Conservation (phyloP, 2,797 vertebrate genomes). For the Setipinna tenuifilis region DNA sequence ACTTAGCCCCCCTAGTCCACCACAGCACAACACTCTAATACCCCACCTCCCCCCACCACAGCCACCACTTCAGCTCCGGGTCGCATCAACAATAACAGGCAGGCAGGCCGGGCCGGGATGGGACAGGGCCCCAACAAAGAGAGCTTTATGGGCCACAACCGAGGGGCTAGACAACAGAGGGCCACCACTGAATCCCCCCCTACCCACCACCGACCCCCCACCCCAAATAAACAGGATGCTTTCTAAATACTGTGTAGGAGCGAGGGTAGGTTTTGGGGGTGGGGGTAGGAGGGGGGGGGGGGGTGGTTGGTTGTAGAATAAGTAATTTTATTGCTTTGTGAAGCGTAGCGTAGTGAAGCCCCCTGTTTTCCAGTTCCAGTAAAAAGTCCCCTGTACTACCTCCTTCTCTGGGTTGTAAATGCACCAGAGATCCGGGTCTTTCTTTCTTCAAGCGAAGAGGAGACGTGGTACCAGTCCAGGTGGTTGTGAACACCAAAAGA, state of each 20-base stretch:
- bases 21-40: background rate
- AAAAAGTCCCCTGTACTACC: background rate
- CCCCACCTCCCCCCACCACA: background rate
- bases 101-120: background rate
- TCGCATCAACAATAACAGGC: conserved; percentile 16
- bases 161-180: conserved; percentile 12
- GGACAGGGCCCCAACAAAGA: conserved; percentile 29
- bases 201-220: background rate
- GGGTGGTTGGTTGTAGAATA: background rate
- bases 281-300: background rate
- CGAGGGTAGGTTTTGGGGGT: no score
- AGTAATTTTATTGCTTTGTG: background rate
- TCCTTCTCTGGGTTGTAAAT: background rate
- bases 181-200: background rate
- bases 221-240: conserved; percentile 5
- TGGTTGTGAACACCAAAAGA: background rate
- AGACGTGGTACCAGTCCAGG: background rate
- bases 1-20: background rate
- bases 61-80: conserved; percentile 16
- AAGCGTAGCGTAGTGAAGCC: background rate
- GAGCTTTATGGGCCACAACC: conserved; percentile 26
- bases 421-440: background rate
- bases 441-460: background rate
- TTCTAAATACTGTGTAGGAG: background rate
- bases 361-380: background rate